phyloP scores from a whole-genome alignment of 53 echinoderm and acorn worm species.

The Echinometra lucunter region DNA sequence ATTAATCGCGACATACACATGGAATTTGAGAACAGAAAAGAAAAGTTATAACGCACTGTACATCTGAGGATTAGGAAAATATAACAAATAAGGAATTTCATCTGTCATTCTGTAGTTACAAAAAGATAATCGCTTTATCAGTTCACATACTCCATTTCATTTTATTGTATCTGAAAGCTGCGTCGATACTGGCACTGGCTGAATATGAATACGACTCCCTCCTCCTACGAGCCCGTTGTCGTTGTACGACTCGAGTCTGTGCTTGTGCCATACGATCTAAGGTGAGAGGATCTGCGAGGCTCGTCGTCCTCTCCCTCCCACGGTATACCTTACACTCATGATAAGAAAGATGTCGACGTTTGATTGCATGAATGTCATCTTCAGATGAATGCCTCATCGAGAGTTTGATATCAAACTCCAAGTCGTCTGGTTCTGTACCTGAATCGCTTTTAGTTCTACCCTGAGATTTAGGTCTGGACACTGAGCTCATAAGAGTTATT shows the following conservation, averaged over 20 bases:
- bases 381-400: background rate
- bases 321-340: conserved; percentile 59
- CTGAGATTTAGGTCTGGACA: background rate
- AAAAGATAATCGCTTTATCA: background rate
- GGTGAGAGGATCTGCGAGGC: background rate
- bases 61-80: too few species aligned
- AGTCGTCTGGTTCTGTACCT: background rate
- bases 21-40: too few species aligned
- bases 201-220: conserved; percentile 42
- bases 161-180: conserved; percentile 13
- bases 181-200: conserved; percentile 31
- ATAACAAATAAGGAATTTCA: too few species aligned
- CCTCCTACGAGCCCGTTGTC: conserved; percentile 52
- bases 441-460: background rate
- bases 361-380: background rate
- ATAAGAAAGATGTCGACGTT: conserved; percentile 26
- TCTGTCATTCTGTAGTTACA: too few species aligned
- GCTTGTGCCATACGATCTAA: conserved; percentile 53
- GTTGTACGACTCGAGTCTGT: conserved; percentile 59
- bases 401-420: conserved; percentile 24
- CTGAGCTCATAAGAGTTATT: background rate
- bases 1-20: too few species aligned
- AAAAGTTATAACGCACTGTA: too few species aligned
- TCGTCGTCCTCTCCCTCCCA: background rate
- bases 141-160: conserved; percentile 50